Conservation (phyloP, 2,113 vertebrate species). For the Porphyrio hochstetteri region DNA sequence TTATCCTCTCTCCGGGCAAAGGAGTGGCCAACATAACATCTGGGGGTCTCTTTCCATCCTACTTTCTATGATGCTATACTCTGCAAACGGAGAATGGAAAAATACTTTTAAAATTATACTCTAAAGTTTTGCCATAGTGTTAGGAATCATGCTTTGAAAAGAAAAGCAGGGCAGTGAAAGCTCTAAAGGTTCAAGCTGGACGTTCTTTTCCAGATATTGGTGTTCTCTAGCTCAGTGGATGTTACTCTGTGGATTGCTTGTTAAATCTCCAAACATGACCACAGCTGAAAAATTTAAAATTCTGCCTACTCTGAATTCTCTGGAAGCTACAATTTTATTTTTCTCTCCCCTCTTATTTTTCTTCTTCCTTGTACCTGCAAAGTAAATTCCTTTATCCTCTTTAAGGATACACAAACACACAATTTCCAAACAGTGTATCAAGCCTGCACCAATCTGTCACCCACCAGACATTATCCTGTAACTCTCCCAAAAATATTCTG, state of each 20-base stretch:
- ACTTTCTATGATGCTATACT: background rate
- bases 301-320: background rate
- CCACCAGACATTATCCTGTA: background rate
- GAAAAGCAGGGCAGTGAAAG: background rate
- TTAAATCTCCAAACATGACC: background rate
- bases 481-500: background rate
- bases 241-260: background rate
- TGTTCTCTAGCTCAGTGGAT: background rate
- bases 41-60: slow-evolving; percentile 9
- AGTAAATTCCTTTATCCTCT: background rate
- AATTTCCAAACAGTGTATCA: background rate
- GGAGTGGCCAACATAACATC: slow-evolving; percentile 15
- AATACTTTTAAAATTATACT: background rate
- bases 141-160: background rate
- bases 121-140: background rate
- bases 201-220: background rate
- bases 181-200: background rate
- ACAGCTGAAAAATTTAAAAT: background rate
- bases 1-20: slow-evolving; percentile 38
- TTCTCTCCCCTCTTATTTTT: background rate
- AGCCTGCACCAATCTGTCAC: background rate
- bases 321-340: background rate
- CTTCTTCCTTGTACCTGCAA: background rate
- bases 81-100: background rate
- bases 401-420: background rate